phyloP scores from a whole-genome alignment of 2,797 vertebrate species.

The Microhierax caerulescens region DNA sequence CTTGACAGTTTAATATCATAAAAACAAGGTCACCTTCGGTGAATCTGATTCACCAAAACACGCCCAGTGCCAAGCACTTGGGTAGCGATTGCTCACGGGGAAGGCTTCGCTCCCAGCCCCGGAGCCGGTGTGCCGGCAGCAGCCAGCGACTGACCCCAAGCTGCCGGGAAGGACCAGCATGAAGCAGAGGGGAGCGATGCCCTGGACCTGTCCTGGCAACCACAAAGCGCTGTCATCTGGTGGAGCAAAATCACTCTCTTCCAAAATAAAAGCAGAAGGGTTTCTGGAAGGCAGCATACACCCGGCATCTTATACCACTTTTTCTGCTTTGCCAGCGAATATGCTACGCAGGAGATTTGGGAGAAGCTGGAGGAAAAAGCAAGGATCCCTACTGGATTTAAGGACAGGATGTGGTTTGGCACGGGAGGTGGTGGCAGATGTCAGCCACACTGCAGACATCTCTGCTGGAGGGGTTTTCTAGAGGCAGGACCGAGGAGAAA shows the following conservation, averaged over 20 bases:
- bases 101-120: neutral
- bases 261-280: neutral
- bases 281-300: neutral
- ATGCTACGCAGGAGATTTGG: rapidly evolving
- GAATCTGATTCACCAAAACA: neutral
- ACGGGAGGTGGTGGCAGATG: rapidly evolving
- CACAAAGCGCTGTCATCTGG: neutral
- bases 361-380: neutral
- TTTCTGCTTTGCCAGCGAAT: neutral
- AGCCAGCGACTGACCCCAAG: neutral
- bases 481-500: neutral
- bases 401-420: rapidly evolving
- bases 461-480: neutral
- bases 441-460: neutral
- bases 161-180: rapidly evolving
- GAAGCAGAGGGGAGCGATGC: too few species aligned
- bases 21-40: neutral
- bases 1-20: neutral
- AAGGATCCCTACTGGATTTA: neutral
- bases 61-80: neutral
- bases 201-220: neutral
- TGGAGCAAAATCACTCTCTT: neutral
- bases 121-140: neutral
- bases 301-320: neutral
- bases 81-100: rapidly evolving